Percentiles rank a stretch among this genome's conserved stretches.
Conservation (phyloP, 2,113 vertebrate genomes). For the Morone saxatilis region DNA sequence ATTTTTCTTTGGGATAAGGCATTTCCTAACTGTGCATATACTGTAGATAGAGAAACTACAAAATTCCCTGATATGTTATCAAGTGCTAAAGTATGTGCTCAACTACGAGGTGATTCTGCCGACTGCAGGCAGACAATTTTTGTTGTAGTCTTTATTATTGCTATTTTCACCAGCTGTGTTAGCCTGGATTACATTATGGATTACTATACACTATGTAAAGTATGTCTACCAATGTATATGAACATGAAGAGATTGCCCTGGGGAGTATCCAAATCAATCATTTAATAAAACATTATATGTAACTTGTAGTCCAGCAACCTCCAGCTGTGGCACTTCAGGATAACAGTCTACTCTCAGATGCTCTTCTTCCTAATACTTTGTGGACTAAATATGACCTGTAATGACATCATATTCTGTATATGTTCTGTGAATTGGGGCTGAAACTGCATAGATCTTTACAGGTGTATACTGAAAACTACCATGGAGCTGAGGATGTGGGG, state of each 20-base stretch:
- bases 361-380: constrained; percentile 38
- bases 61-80: constrained; percentile 85
- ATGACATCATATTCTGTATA: constrained; percentile 69
- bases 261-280: constrained; percentile 49
- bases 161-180: constrained; percentile 79
- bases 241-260: constrained; percentile 52
- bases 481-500: constrained; percentile 56
- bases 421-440: constrained; percentile 49
- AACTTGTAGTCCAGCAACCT: constrained; percentile 55
- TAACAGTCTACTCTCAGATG: constrained; percentile 79
- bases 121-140: constrained; percentile 49
- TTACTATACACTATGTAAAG: constrained; percentile 45
- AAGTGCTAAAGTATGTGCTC: constrained; percentile 79
- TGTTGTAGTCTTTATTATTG: constrained; percentile 81
- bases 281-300: constrained; percentile 43
- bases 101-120: constrained; percentile 72
- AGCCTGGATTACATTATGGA: constrained; percentile 66
- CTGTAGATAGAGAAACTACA: constrained; percentile 76
- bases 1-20: constrained; percentile 85
- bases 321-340: constrained; percentile 77
- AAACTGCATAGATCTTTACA: constrained; percentile 83
- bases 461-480: constrained; percentile 67
- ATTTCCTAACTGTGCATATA: constrained; percentile 82
- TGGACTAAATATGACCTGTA: constrained; percentile 31
- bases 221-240: constrained; percentile 48